phyloP scores from a whole-genome alignment of 1,140 invertebrate genomes.

The Drosophila nebulosa region DNA sequence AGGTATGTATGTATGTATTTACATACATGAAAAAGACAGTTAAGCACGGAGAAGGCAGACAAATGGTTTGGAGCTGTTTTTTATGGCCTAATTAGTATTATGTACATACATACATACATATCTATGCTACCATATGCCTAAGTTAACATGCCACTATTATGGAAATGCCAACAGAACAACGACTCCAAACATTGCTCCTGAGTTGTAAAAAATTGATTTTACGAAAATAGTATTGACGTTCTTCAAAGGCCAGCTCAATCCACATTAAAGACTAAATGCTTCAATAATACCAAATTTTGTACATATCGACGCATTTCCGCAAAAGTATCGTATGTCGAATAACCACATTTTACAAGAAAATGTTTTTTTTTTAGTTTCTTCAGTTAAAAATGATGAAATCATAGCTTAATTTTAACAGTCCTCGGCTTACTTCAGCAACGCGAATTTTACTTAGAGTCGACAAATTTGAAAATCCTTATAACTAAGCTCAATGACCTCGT shows the following conservation, averaged over 20 bases:
- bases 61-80: slow-evolving; percentile 9
- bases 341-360: neutral
- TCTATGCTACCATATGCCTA: slow-evolving; percentile 12
- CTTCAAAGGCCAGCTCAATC: neutral
- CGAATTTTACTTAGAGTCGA: too few species aligned
- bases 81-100: slow-evolving; percentile 11
- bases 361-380: neutral
- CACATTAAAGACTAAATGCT: too few species aligned
- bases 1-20: too few species aligned
- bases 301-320: too few species aligned
- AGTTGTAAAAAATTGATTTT: slow-evolving; percentile 1
- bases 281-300: too few species aligned
- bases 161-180: slow-evolving; percentile 5
- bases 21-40: slow-evolving; percentile 9
- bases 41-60: neutral
- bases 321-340: too few species aligned
- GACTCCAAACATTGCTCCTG: slow-evolving; percentile 3
- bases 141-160: slow-evolving; percentile 7
- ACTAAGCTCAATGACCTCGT: neutral
- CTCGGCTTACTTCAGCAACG: too few species aligned
- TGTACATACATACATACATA: too few species aligned
- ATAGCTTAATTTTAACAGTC: too few species aligned
- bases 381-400: too few species aligned
- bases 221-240: neutral
- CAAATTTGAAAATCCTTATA: neutral